A percentile compares a stretch with the other conserved stretches of the same genome.
Conservation (phyloP, 2,888 invertebrate species). For the Macrophya annulata region DNA sequence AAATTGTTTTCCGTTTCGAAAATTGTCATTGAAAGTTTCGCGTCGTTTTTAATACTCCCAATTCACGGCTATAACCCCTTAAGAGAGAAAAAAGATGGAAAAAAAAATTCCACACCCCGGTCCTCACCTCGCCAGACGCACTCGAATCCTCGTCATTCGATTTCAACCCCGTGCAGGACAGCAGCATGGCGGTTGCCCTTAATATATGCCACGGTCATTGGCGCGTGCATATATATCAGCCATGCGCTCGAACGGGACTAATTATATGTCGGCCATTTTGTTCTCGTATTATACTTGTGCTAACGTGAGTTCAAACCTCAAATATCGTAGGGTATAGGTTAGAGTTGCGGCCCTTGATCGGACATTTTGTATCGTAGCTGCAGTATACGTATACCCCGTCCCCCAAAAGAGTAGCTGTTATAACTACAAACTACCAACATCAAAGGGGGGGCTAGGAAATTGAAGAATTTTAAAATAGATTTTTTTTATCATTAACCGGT, state of each 20-base stretch:
- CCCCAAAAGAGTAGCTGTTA: background rate
- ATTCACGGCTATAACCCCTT: background rate
- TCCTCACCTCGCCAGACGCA: background rate
- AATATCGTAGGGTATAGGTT: background rate
- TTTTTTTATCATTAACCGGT: too few species aligned
- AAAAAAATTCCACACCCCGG: background rate
- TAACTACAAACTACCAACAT: background rate
- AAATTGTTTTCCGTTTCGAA: too few species aligned
- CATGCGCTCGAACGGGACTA: constrained; percentile 54
- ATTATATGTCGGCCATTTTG: constrained; percentile 55
- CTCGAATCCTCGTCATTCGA: background rate
- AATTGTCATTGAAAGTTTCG: too few species aligned
- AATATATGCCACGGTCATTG: constrained; percentile 57
- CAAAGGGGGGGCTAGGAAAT: background rate
- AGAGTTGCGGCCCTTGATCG: background rate
- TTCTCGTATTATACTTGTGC: constrained; percentile 18
- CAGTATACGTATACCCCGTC: background rate
- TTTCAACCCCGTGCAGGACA: constrained; percentile 35
- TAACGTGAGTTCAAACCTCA: constrained; percentile 21
- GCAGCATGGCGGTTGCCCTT: constrained; percentile 55
- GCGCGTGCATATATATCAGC: constrained; percentile 52
- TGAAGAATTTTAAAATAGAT: background rate
- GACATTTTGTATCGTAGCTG: constrained; percentile 12
- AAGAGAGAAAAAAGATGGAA: background rate
- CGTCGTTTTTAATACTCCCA: constrained; percentile 1